phyloP scores from a whole-genome alignment of 1,140 invertebrate species.

The Thaumatotibia leucotreta region DNA sequence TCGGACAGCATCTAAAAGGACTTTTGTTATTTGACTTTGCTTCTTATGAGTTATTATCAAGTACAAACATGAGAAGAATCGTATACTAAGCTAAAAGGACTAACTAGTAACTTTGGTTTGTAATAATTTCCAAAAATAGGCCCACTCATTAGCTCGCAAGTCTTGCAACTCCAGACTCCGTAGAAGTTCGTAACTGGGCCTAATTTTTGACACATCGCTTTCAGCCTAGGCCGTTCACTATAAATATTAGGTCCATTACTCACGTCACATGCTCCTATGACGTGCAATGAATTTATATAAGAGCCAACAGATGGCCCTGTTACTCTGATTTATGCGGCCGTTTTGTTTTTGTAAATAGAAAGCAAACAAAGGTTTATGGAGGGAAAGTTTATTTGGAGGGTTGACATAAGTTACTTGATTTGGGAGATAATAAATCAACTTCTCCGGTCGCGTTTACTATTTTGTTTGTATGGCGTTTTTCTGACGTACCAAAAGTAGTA shows the following conservation, averaged over 20 bases:
- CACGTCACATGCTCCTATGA: constrained; percentile 13
- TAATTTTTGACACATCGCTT: constrained; percentile 7
- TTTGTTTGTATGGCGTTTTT: background rate
- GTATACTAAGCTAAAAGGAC: too few relatives aligned
- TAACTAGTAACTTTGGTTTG: too few relatives aligned
- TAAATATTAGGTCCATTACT: constrained; percentile 14
- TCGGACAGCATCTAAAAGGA: too few relatives aligned
- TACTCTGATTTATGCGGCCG: constrained; percentile 4
- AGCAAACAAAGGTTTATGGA: constrained; percentile 8
- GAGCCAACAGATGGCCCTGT: constrained; percentile 13
- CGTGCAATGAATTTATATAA: constrained; percentile 13
- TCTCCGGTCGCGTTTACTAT: background rate
- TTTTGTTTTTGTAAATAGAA: constrained; percentile 14
- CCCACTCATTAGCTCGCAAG: background rate
- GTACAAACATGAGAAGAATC: too few relatives aligned
- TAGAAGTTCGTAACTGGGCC: background rate
- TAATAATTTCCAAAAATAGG: too few relatives aligned
- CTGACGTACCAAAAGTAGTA: too few relatives aligned
- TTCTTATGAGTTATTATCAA: too few relatives aligned
- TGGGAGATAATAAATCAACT: background rate
- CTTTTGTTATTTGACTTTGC: too few relatives aligned
- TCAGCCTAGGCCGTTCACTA: constrained; percentile 9
- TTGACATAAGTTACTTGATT: background rate
- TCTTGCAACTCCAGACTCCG: background rate
- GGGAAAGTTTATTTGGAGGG: constrained; percentile 10